Evolutionary conservation across 2,113 vertebrate species (phyloP).

Genomic region (Zosterops hypoxanthus): DNA sequence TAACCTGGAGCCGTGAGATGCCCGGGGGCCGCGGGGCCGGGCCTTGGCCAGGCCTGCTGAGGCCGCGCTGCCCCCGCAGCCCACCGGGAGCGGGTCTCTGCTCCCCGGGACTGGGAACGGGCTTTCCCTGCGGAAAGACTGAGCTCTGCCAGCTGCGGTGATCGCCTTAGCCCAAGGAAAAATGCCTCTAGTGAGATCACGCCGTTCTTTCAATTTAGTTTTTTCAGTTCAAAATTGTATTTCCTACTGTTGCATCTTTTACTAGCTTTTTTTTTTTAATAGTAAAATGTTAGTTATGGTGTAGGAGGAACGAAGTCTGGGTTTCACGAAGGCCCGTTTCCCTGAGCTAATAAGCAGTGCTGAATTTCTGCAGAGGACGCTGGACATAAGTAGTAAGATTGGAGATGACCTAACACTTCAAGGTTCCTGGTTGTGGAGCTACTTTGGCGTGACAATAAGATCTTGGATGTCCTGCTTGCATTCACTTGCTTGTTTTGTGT

Average conservation of each 20-base stretch:
- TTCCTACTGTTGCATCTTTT: background rate
- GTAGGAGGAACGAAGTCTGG: background rate
- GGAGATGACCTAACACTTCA: background rate
- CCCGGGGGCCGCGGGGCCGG: background rate
- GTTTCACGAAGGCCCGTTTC: background rate
- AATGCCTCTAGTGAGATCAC: fast-evolving
- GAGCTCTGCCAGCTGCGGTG: fast-evolving
- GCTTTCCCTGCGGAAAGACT: fast-evolving
- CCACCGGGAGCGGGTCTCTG: background rate
- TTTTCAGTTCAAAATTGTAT: background rate
- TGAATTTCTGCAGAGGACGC: background rate
- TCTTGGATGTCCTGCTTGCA: background rate
- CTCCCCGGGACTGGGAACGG: background rate
- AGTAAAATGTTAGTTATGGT: background rate
- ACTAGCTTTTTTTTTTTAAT: background rate
- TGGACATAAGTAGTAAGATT: background rate
- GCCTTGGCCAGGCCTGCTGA: background rate
- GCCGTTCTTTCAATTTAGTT: fast-evolving
- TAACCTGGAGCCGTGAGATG: background rate
- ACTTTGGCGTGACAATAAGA: background rate
- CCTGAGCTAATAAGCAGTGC: background rate
- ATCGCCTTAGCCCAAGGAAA: background rate
- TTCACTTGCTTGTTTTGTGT: background rate
- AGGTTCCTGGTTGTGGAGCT: background rate
- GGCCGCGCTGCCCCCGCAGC: background rate